Percentiles rank a stretch among this genome's conserved stretches.
phyloP scores from a whole-genome alignment of 2,113 vertebrate genomes.

The Grammomys surdaster region DNA sequence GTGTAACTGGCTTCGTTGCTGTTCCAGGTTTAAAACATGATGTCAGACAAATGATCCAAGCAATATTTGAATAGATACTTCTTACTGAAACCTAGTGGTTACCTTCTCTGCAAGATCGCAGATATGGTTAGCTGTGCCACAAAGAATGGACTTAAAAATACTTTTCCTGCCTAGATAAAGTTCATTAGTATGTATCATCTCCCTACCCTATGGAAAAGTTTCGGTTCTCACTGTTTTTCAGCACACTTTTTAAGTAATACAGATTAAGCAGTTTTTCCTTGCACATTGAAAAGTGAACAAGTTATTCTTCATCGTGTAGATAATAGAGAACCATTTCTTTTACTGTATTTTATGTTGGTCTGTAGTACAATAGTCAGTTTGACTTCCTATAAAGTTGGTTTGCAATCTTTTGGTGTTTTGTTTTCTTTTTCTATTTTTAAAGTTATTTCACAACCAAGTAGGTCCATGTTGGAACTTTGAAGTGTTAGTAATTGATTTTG shows the following conservation, averaged over 20 bases:
- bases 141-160: neutral
- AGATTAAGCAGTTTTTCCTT: neutral
- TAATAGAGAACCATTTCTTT: neutral
- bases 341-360: neutral
- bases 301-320: neutral
- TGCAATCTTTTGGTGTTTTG: neutral
- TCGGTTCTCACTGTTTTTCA: neutral
- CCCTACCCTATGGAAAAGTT: neutral
- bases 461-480: neutral
- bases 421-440: too few species aligned
- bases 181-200: neutral
- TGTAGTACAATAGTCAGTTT: neutral
- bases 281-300: conserved; percentile 16
- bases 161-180: neutral
- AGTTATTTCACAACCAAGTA: neutral
- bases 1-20: neutral
- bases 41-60: neutral
- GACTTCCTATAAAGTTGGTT: conserved; percentile 30
- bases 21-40: neutral
- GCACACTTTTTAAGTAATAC: neutral
- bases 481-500: neutral
- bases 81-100: neutral
- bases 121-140: neutral
- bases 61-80: conserved; percentile 10
- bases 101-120: neutral